Evolutionary conservation across 1,140 invertebrate genomes (phyloP), one percentile per base, ranked within the genome.

Genomic region (Diorhabda sublineata): DNA sequence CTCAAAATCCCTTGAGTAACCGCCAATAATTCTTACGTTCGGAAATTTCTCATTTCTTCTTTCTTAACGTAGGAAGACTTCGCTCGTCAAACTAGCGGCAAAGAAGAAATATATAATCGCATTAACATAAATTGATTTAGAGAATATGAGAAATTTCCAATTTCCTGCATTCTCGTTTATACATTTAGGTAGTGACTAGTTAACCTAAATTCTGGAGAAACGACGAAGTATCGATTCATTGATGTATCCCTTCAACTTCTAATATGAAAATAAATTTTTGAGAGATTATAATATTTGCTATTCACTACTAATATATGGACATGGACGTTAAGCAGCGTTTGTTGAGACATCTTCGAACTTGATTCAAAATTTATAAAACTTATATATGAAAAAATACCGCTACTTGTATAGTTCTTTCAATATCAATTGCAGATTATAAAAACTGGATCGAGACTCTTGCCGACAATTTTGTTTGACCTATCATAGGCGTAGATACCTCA

Each of bases 111-210:
- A 57, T 70, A 73, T 73, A 73, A 70, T 72, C 68, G 71, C 71
- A 72, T 72, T 72, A 72, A 69, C 71, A 72, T 72, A 72, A 72
- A 72, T 72, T 69, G 68, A 69, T 69, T 72, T 52, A 26, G 44
- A 43, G 62, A 69, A 72, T 72, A 72, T 72, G 71, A 69, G 71
- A 72, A 72, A 69, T 69, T 72, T 69, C 64, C 71, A 68, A 71
- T 71, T 71, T 71, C 58, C 26, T 57, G 66, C 61, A 61, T 67
- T 67, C 47, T 9, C 52, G 8, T 11, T 57, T 42, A 8, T 65
- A 57, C 42, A 58, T 52, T 45, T 66, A 59, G 47, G 47, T 52
- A 52, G 47, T 52, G 47, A n/a, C 47, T 52, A 52, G 2, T 6
- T 52, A 52, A 4, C 26, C 4, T 52, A n/a, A 6, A n/a, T 52